Conservation (phyloP, 2,113 vertebrate genomes). For the Holacanthus passer region DNA sequence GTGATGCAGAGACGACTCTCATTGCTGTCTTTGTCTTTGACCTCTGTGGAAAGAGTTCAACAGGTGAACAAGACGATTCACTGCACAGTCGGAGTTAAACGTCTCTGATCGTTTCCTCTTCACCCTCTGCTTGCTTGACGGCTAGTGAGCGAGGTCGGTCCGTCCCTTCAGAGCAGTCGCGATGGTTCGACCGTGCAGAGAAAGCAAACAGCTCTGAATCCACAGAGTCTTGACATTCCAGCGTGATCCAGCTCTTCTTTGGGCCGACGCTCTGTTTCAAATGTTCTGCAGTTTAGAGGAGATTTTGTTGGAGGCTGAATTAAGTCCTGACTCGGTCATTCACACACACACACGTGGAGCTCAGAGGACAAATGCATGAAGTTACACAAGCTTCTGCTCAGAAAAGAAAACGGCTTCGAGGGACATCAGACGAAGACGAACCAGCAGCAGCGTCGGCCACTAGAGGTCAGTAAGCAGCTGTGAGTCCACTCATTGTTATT, state of each 20-base stretch:
- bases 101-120: no score
- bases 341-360: no score
- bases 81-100: no score
- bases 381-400: background rate
- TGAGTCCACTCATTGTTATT: background rate
- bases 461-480: constrained; percentile 72
- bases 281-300: constrained; percentile 11
- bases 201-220: constrained; percentile 28
- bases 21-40: no score
- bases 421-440: background rate
- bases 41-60: no score
- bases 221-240: background rate
- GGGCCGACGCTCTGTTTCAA: background rate
- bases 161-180: background rate
- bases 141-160: background rate
- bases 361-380: background rate
- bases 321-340: no score
- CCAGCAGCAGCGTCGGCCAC: constrained; percentile 39
- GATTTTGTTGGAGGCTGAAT: background rate
- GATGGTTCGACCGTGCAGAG: background rate
- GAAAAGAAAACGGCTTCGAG: background rate
- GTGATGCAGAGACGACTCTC: no score
- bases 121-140: no score
- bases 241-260: background rate
- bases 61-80: no score